phyloP scores from a whole-genome alignment of 2,888 invertebrate genomes.

The Nomada ferruginata region DNA sequence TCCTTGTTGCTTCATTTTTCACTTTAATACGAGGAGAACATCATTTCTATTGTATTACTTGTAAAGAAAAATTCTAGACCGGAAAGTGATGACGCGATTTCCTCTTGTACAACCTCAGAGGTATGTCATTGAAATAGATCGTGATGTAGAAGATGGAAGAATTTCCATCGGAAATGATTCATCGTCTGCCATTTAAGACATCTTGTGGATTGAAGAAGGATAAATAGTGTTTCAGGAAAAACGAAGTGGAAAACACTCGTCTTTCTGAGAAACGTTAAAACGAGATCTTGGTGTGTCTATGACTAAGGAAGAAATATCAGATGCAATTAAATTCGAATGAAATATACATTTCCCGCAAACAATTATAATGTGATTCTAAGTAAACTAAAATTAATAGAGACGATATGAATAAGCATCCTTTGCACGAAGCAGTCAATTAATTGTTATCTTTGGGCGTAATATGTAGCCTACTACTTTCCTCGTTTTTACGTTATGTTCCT shows the following conservation, averaged over 20 bases:
- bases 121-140: constrained; percentile 2
- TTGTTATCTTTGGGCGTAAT: no score
- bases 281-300: background rate
- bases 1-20: no score
- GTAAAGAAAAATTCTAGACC: background rate
- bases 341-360: background rate
- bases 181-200: background rate
- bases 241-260: background rate
- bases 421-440: no score
- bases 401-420: no score
- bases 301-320: background rate
- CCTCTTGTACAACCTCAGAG: background rate
- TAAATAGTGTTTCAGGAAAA: background rate
- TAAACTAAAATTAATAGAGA: no score
- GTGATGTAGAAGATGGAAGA: background rate
- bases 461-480: no score
- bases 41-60: background rate
- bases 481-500: background rate
- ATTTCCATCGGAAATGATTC: constrained; percentile 11
- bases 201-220: background rate
- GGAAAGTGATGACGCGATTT: background rate
- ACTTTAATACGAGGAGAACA: no score
- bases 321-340: background rate
- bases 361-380: no score
- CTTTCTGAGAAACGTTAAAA: background rate